These are phyloP conservation scores for Bubo scandiacus DNA, from an alignment of 2,113 vertebrate species.

Conservation along the genomic window DNA sequence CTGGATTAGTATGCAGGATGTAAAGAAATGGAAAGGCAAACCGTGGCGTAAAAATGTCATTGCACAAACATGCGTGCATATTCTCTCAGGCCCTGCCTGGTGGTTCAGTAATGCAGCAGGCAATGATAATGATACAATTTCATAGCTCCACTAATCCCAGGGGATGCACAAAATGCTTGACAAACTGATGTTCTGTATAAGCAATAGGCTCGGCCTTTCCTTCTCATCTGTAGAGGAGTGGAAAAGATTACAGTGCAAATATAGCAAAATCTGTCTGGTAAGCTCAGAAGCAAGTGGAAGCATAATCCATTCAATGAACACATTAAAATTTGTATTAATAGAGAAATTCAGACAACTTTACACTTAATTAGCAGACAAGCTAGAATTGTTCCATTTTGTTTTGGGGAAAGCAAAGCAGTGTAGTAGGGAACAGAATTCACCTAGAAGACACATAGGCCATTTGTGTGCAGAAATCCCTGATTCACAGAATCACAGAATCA, in stretches of 20 bases:
- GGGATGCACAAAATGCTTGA: conserved; percentile 42
- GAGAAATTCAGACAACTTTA: background rate
- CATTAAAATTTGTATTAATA: background rate
- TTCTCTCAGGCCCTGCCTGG: conserved; percentile 33
- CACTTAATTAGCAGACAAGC: conserved; percentile 12
- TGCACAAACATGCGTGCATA: conserved; percentile 42
- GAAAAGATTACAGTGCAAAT: conserved; percentile 18
- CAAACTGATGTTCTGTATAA: conserved; percentile 43
- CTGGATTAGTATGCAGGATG: conserved; percentile 43
- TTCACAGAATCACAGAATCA: too few relatives aligned
- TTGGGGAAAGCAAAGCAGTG: background rate
- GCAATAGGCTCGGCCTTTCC: background rate
- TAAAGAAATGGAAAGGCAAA: conserved; percentile 36
- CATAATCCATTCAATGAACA: background rate
- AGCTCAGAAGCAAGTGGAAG: background rate
- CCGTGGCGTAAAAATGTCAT: conserved; percentile 53
- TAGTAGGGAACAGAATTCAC: background rate
- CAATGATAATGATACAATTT: conserved; percentile 60
- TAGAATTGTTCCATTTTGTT: background rate
- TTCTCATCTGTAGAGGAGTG: background rate
- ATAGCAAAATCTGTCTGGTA: background rate
- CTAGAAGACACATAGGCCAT: background rate
- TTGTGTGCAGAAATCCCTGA: background rate
- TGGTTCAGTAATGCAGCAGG: conserved; percentile 47
- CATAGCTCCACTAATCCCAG: conserved; percentile 54